Percentiles rank a stretch among this genome's conserved stretches.
These are phyloP conservation scores for Myripristis murdjan DNA, from an alignment of 2,797 vertebrate genomes.

Conservation along the genomic window DNA sequence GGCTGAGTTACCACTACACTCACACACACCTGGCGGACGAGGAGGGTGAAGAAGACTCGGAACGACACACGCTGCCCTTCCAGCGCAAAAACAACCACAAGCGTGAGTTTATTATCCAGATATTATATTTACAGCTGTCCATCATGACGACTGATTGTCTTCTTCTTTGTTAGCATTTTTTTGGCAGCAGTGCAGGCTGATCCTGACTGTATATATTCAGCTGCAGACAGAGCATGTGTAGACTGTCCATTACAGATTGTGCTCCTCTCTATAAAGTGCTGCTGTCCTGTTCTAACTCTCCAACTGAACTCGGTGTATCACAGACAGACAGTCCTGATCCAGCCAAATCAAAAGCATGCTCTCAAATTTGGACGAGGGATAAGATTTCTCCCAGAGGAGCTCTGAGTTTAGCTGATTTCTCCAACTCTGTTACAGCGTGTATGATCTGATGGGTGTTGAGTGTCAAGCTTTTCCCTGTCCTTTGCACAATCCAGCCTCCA, in stretches of 20 bases:
- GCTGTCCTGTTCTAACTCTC: no score
- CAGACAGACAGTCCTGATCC: constrained; percentile 40
- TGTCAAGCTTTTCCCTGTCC: not conserved
- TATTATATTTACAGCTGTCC: constrained; percentile 8
- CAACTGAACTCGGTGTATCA: constrained; percentile 24
- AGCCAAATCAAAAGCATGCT: constrained; percentile 33
- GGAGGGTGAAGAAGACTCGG: constrained; percentile 93
- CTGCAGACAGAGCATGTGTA: no score
- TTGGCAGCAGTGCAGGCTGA: not conserved
- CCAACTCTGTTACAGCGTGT: constrained; percentile 2
- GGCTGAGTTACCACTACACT: constrained; percentile 97
- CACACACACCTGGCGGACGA: constrained; percentile 97
- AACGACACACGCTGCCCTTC: constrained; percentile 93
- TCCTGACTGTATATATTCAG: no score
- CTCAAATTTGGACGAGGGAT: constrained; percentile 34
- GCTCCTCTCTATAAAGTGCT: no score
- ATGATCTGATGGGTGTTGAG: not conserved
- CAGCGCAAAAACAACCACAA: constrained; percentile 97
- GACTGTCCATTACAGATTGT: no score
- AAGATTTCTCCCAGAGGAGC: constrained; percentile 40
- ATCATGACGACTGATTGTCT: constrained; percentile 8
- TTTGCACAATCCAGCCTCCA: not conserved
- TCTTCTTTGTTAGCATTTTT: not conserved
- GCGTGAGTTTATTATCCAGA: constrained; percentile 82
- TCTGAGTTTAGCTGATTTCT: constrained; percentile 38